A percentile compares a stretch with the other conserved stretches of the same genome.
Conservation (phyloP, 1,140 invertebrate species). For the Neodiprion fabricii region DNA sequence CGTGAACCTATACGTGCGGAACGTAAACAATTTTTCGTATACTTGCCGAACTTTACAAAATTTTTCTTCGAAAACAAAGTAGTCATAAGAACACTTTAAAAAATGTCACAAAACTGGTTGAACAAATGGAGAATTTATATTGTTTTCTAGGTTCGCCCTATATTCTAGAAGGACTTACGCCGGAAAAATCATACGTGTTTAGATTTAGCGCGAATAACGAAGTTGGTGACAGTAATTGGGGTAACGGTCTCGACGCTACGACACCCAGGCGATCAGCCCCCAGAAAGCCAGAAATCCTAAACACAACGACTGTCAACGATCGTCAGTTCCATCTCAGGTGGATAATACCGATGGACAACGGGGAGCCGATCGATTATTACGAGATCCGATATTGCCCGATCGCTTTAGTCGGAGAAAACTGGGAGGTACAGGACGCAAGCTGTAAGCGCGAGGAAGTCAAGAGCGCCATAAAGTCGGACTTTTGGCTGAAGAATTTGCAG, state of each 20-base stretch:
- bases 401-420: conserved; percentile 66
- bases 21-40: no score
- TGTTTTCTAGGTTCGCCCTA: conserved; percentile 67
- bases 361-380: conserved; percentile 85
- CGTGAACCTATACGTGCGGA: no score
- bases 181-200: conserved; percentile 83
- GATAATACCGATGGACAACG: conserved; percentile 85
- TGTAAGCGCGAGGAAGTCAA: conserved; percentile 67
- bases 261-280: conserved; percentile 66
- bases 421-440: conserved; percentile 66
- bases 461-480: conserved; percentile 66
- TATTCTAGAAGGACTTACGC: conserved; percentile 80
- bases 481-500: conserved; percentile 70
- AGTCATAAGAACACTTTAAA: no score
- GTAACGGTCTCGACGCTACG: conserved; percentile 61
- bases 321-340: conserved; percentile 83
- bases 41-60: no score
- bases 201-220: conserved; percentile 84
- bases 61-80: no score
- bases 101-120: no score
- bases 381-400: conserved; percentile 78
- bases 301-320: conserved; percentile 66
- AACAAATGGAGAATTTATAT: no score
- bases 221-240: conserved; percentile 81
- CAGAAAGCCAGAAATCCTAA: conserved; percentile 63